Evolutionary conservation across 2,797 vertebrate genomes (phyloP).

Genomic region (Mastacembelus armatus): DNA sequence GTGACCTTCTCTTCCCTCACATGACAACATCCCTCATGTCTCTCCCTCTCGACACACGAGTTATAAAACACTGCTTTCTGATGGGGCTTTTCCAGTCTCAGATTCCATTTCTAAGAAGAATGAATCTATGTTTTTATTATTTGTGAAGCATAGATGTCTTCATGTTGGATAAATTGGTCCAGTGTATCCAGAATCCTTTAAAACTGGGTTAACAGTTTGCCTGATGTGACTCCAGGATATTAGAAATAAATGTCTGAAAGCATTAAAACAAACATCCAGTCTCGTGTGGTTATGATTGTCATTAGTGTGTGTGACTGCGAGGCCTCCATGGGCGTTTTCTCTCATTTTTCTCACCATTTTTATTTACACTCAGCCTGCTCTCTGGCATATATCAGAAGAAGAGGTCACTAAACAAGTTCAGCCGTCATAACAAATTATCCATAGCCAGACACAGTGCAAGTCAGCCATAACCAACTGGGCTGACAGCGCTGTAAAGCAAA

Average conservation of each 20-base stretch:
- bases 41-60: constrained; percentile 21
- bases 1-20: constrained; percentile 19
- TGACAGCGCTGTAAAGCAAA: constrained; percentile 17
- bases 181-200: constrained; percentile 19
- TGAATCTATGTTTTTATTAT: not conserved
- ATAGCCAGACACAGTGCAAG: constrained; percentile 49
- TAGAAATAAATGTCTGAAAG: constrained; percentile 62
- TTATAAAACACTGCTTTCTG: not conserved
- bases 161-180: constrained; percentile 36
- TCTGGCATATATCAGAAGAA: constrained; percentile 73
- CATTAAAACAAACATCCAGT: constrained; percentile 47
- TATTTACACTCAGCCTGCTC: constrained; percentile 69
- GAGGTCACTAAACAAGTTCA: constrained; percentile 67
- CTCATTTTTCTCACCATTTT: constrained; percentile 61
- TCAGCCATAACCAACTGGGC: constrained; percentile 30
- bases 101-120: constrained; percentile 18
- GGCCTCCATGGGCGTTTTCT: constrained; percentile 43
- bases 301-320: constrained; percentile 53
- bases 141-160: too few species aligned
- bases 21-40: constrained; percentile 7
- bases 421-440: constrained; percentile 67
- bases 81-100: constrained; percentile 1
- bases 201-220: constrained; percentile 20
- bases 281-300: constrained; percentile 38
- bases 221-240: constrained; percentile 12